Evolutionary conservation across 2,888 invertebrate genomes (phyloP).

Genomic region (Dryobotodes eremita): DNA sequence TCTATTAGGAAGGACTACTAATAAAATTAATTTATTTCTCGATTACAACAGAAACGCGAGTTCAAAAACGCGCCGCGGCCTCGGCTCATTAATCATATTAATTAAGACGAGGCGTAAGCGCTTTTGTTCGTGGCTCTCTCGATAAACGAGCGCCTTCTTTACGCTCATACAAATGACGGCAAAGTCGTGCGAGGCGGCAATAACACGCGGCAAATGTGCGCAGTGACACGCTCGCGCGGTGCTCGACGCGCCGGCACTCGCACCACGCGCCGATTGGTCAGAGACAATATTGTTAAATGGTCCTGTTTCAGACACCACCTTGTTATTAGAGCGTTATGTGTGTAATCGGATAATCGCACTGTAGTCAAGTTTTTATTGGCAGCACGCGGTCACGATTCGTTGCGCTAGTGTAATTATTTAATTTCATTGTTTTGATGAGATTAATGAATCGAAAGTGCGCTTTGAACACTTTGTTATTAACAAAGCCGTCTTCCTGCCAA

Average conservation of each 20-base stretch:
- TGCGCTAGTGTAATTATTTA: constrained; percentile 78
- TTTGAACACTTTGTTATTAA: constrained; percentile 76
- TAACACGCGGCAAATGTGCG: constrained; percentile 70
- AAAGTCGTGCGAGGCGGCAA: constrained; percentile 77
- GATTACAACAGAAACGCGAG: constrained; percentile 88
- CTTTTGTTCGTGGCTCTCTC: constrained; percentile 87
- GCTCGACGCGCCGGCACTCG: constrained; percentile 67
- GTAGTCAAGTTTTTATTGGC: constrained; percentile 71
- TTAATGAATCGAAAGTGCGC: constrained; percentile 82
- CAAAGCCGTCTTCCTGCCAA: constrained; percentile 76
- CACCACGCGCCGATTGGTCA: constrained; percentile 73
- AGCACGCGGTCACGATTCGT: constrained; percentile 81
- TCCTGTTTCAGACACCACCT: constrained; percentile 74
- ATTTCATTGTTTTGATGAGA: constrained; percentile 84
- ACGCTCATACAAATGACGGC: constrained; percentile 77
- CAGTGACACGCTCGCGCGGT: constrained; percentile 62
- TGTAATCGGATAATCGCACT: constrained; percentile 81
- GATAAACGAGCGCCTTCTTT: constrained; percentile 81
- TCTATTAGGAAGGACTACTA: constrained; percentile 89
- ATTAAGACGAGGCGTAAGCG: constrained; percentile 89
- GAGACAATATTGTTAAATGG: constrained; percentile 82
- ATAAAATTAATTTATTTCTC: constrained; percentile 90
- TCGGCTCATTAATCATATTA: constrained; percentile 89
- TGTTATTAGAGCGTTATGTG: constrained; percentile 81
- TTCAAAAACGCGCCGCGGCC: constrained; percentile 87